phyloP scores from a whole-genome alignment of 2,888 invertebrate genomes.

The Protula sp. region DNA sequence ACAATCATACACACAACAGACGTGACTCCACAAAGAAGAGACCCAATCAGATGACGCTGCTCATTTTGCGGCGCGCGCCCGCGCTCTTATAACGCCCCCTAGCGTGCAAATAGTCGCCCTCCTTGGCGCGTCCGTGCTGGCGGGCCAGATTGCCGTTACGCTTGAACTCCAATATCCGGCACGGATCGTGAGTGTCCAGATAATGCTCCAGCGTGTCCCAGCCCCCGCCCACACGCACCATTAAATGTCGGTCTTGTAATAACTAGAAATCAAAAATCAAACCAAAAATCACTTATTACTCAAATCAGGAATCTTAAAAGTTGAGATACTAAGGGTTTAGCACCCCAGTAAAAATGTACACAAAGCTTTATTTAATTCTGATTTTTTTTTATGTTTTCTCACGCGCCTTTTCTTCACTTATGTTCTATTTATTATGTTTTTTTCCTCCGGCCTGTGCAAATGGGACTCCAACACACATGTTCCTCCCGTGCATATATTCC shows the following conservation, averaged over 20 bases:
- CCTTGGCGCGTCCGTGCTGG: not conserved
- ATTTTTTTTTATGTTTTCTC: too few species aligned
- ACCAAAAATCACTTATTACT: slow-evolving; percentile 26
- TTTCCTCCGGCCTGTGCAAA: too few species aligned
- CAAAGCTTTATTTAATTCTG: not conserved
- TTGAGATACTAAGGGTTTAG: not conserved
- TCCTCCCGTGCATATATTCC: too few species aligned
- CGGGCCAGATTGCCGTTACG: not conserved
- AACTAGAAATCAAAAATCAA: slow-evolving; percentile 61
- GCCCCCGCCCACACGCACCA: slow-evolving; percentile 94
- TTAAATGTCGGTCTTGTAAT: slow-evolving; percentile 77
- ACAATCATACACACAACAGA: too few species aligned
- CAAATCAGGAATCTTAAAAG: not conserved
- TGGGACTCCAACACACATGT: too few species aligned
- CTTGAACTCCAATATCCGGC: slow-evolving; percentile 52
- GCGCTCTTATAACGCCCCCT: slow-evolving; percentile 13
- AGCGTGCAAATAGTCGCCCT: not conserved
- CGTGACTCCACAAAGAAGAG: too few species aligned
- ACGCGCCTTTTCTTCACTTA: too few species aligned
- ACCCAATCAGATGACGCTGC: too few species aligned
- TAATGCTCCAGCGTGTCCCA: slow-evolving; percentile 96
- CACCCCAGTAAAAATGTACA: not conserved
- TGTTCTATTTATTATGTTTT: too few species aligned
- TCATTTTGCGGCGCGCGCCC: too few species aligned
- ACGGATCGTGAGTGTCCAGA: slow-evolving; percentile 93